A percentile compares a stretch with the other conserved stretches of the same genome.
These are phyloP conservation scores for Rhabdomys dilectus DNA, from an alignment of 2,113 vertebrate genomes.

Conservation along the genomic window DNA sequence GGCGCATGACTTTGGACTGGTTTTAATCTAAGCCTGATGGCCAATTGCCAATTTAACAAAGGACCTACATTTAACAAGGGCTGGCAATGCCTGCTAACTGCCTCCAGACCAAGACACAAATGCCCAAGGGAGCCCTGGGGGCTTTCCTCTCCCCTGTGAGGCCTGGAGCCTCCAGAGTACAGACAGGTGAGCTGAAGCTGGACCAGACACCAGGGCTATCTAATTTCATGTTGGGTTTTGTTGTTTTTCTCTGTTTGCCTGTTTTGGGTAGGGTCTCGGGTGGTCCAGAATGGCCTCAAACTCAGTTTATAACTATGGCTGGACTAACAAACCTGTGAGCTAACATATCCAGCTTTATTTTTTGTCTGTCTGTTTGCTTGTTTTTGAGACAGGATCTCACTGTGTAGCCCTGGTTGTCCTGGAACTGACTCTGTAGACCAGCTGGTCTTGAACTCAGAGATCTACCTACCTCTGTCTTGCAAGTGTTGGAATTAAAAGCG, in stretches of 20 bases:
- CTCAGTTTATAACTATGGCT: neutral
- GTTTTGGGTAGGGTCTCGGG: neutral
- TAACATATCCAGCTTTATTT: neutral
- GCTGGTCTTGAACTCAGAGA: neutral
- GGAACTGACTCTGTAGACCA: neutral
- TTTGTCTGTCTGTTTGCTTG: neutral
- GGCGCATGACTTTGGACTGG: conserved; percentile 76
- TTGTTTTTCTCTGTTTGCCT: neutral
- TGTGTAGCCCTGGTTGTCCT: neutral
- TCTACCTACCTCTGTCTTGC: neutral
- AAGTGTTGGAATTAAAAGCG: neutral
- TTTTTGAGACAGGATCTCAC: neutral
- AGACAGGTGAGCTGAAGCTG: fast-evolving
- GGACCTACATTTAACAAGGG: conserved; percentile 84
- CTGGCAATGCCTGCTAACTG: conserved; percentile 76
- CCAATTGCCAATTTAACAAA: conserved; percentile 82
- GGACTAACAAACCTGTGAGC: neutral
- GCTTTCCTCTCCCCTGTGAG: neutral
- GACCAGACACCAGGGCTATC: neutral
- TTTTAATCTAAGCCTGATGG: conserved; percentile 85
- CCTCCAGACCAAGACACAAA: conserved; percentile 65
- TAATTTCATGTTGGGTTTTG: fast-evolving
- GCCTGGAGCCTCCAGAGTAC: neutral
- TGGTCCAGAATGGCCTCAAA: neutral
- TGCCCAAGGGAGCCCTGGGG: neutral